Percentiles rank a stretch among this genome's conserved stretches.
Evolutionary conservation across 2,113 vertebrate species (phyloP).

Genomic region (Nothoprocta pentlandii): DNA sequence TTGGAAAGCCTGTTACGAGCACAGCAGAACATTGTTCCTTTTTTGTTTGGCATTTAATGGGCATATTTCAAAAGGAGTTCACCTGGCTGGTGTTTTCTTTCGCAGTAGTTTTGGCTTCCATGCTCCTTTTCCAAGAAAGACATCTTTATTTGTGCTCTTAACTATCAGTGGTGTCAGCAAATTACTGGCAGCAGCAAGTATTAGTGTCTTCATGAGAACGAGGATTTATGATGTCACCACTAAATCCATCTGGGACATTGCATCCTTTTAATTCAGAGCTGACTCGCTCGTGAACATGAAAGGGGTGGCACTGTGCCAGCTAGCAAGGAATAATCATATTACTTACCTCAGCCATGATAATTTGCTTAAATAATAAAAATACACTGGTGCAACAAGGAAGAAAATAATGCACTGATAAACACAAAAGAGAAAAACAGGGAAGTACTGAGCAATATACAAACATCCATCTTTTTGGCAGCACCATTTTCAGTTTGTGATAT

Average conservation of each 20-base stretch:
- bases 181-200: constrained; percentile 43
- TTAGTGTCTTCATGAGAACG: constrained; percentile 49
- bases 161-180: constrained; percentile 53
- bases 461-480: background rate
- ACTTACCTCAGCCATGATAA: constrained; percentile 39
- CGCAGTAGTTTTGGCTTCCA: constrained; percentile 54
- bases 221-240: constrained; percentile 66
- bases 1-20: rapidly evolving
- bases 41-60: background rate
- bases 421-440: background rate
- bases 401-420: constrained; percentile 27
- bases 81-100: constrained; percentile 60
- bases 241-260: constrained; percentile 48
- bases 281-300: constrained; percentile 52
- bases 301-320: constrained; percentile 36
- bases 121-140: constrained; percentile 56
- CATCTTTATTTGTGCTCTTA: constrained; percentile 60
- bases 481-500: background rate
- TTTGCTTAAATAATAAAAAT: constrained; percentile 61
- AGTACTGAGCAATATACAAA: background rate
- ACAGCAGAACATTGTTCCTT: background rate
- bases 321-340: constrained; percentile 58
- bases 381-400: background rate
- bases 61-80: constrained; percentile 30
- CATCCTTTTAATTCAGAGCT: constrained; percentile 53